Conservation (phyloP, 2,888 invertebrate genomes). For the Nomada goodeniana region DNA sequence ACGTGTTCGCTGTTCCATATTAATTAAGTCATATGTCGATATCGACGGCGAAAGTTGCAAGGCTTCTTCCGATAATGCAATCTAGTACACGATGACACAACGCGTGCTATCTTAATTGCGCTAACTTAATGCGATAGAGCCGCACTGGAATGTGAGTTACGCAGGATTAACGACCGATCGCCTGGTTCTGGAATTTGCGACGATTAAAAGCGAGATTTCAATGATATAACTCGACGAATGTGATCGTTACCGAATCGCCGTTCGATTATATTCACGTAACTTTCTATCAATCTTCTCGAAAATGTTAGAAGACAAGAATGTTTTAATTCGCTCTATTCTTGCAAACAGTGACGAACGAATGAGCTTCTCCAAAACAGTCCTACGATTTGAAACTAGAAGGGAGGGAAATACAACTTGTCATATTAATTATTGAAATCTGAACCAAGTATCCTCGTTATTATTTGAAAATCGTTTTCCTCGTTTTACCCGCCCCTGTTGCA, state of each 20-base stretch:
- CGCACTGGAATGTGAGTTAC: constrained; percentile 29
- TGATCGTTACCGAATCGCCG: not conserved
- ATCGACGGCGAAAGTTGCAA: constrained; percentile 40
- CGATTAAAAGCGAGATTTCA: not conserved
- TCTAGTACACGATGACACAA: constrained; percentile 35
- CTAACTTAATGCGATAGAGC: constrained; percentile 27
- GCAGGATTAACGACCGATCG: constrained; percentile 4
- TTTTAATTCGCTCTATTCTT: not conserved
- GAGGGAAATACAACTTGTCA: too few relatives aligned
- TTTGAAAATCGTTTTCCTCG: too few relatives aligned
- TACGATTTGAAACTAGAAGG: too few relatives aligned
- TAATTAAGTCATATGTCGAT: constrained; percentile 33
- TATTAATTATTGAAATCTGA: not conserved
- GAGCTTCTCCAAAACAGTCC: too few relatives aligned
- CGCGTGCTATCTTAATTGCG: constrained; percentile 28
- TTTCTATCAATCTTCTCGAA: not conserved
- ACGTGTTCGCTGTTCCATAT: not conserved
- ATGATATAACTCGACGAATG: not conserved
- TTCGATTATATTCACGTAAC: not conserved
- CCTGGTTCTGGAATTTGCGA: not conserved
- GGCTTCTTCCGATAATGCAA: constrained; percentile 28
- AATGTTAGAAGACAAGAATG: not conserved
- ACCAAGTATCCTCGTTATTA: not conserved
- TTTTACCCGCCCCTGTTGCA: too few relatives aligned
- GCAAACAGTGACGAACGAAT: not conserved